These are phyloP conservation scores for Ptychadena robeensis DNA, from an alignment of 2,797 vertebrate genomes.

Conservation along the genomic window DNA sequence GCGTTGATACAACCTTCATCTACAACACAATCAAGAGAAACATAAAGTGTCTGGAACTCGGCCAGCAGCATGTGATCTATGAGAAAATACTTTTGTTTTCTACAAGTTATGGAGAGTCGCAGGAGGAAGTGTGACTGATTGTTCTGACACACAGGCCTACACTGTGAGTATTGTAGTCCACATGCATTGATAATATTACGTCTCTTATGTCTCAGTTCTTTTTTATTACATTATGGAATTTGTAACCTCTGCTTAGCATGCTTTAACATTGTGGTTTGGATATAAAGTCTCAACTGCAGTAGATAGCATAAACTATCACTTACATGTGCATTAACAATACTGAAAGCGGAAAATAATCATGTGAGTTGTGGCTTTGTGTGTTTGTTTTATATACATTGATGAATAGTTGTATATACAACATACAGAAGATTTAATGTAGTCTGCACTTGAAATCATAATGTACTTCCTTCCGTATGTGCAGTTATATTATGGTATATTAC, in stretches of 20 bases:
- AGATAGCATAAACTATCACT: too few species aligned
- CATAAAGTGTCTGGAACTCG: not conserved
- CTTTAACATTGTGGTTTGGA: not conserved
- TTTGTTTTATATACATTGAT: too few species aligned
- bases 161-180: slow-evolving; percentile 11
- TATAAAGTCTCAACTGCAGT: not conserved
- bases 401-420: too few species aligned
- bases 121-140: slow-evolving; percentile 11
- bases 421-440: too few species aligned
- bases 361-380: too few species aligned
- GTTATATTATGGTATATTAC: too few species aligned
- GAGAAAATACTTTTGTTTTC: not conserved
- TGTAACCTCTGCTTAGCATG: too few species aligned
- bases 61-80: slow-evolving; percentile 27
- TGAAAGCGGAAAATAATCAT: too few species aligned
- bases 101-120: not conserved
- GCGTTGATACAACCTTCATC: not conserved
- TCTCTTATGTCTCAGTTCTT: not conserved
- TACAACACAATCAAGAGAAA: slow-evolving; percentile 2
- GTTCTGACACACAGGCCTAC: not conserved
- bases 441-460: too few species aligned
- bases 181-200: not conserved
- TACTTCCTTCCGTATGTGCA: too few species aligned
- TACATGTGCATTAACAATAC: too few species aligned
- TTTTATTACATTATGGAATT: not conserved